Percentiles rank a stretch among this genome's conserved stretches.
Evolutionary conservation across 2,113 vertebrate species (phyloP).

Genomic region (Embiotoca jacksoni): DNA sequence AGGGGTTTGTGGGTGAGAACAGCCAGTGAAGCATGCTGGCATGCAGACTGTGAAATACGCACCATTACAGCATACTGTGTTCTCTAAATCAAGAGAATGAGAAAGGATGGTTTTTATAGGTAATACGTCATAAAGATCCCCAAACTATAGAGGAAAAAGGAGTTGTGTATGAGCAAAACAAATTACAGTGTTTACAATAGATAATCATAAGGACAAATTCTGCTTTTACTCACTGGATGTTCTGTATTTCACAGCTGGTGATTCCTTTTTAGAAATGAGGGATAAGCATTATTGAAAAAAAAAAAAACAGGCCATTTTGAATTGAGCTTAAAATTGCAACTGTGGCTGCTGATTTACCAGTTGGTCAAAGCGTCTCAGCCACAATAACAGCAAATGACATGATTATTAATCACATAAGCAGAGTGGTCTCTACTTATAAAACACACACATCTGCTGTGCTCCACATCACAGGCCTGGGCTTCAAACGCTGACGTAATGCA

Average conservation of each 20-base stretch:
- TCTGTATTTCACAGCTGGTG: constrained; percentile 11
- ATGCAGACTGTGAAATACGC: too few relatives aligned
- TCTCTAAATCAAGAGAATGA: neutral
- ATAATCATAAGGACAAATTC: constrained; percentile 3
- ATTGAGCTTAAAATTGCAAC: neutral
- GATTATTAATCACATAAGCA: constrained; percentile 59
- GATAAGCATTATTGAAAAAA: too few relatives aligned
- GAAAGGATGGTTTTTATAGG: neutral
- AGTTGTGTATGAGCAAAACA: constrained; percentile 11
- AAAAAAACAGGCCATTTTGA: neutral
- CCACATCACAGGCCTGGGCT: constrained; percentile 65
- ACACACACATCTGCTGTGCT: constrained; percentile 67
- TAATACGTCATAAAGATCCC: neutral
- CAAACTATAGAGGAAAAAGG: constrained; percentile 2
- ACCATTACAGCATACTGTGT: neutral
- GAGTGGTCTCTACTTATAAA: constrained; percentile 36
- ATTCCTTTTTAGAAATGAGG: constrained; percentile 13
- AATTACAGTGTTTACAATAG: constrained; percentile 12
- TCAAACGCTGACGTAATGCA: constrained; percentile 70
- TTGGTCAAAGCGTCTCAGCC: constrained; percentile 3
- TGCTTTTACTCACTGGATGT: neutral
- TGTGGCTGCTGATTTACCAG: constrained; percentile 8
- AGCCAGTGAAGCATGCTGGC: too few relatives aligned
- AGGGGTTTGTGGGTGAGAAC: too few relatives aligned
- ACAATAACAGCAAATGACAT: constrained; percentile 44